Evolutionary conservation across 2,888 invertebrate species (phyloP).

Genomic region (Creontiades dilutus): DNA sequence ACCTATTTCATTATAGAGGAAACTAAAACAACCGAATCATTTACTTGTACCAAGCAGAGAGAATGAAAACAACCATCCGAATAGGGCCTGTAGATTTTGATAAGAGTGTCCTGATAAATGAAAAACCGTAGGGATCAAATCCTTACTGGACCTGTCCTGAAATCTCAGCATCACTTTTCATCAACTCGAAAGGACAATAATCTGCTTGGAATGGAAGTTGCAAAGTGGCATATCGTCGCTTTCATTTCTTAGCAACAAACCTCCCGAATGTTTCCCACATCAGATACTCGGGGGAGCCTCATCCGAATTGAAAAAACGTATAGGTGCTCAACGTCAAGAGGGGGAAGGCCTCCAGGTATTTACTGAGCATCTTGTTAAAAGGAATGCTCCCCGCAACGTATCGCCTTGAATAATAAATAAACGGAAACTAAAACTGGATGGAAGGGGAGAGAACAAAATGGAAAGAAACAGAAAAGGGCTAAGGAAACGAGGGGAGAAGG

Average conservation of each 20-base stretch:
- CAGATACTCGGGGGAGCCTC: neutral
- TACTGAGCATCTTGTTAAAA: slow-evolving; percentile 21
- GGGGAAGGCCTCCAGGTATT: slow-evolving; percentile 4
- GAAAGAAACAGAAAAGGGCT: neutral
- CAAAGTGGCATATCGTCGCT: no score
- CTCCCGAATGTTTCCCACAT: neutral
- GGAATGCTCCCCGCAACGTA: slow-evolving; percentile 8
- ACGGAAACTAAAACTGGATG: slow-evolving; percentile 19
- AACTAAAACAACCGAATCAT: no score
- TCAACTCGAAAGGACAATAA: no score
- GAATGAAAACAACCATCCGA: no score
- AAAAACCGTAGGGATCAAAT: no score
- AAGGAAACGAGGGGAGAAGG: neutral
- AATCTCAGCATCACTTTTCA: no score
- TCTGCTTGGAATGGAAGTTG: no score
- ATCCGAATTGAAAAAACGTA: slow-evolving; percentile 15
- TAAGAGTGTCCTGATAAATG: no score
- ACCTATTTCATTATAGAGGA: no score
- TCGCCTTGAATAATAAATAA: slow-evolving; percentile 51
- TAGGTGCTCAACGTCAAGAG: neutral
- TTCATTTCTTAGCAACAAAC: neutral
- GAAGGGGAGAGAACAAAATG: neutral
- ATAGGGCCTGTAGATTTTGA: no score
- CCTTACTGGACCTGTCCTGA: no score
- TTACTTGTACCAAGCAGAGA: no score